Percentiles rank a stretch among this genome's conserved stretches.
These are phyloP conservation scores for Chrysodeixis includens DNA, from an alignment of 2,888 invertebrate species.

Conservation along the genomic window DNA sequence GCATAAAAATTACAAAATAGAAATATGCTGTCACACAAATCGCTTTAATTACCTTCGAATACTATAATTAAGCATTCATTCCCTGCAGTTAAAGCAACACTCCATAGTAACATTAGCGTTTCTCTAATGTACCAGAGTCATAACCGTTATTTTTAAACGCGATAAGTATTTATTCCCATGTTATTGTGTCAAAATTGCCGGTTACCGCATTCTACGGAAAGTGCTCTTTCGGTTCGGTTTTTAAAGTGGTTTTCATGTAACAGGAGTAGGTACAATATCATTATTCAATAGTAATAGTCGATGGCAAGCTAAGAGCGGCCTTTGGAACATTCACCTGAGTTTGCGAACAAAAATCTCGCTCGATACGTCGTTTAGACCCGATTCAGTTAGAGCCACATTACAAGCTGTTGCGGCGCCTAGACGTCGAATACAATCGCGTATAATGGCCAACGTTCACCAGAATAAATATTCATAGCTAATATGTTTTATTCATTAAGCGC, in stretches of 20 bases:
- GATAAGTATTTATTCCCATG: slow-evolving; percentile 23
- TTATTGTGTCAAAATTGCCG: slow-evolving; percentile 38
- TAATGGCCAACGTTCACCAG: not conserved
- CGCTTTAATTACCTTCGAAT: slow-evolving; percentile 10
- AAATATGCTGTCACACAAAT: slow-evolving; percentile 1
- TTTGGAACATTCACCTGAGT: slow-evolving; percentile 17
- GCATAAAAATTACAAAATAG: not conserved
- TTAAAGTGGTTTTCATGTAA: slow-evolving; percentile 41
- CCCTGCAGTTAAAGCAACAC: slow-evolving; percentile 17
- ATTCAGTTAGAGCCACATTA: slow-evolving; percentile 8
- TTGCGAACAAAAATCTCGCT: slow-evolving; percentile 9
- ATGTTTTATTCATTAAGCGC: slow-evolving; percentile 12
- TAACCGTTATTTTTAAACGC: slow-evolving; percentile 28
- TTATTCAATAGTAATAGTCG: slow-evolving; percentile 39
- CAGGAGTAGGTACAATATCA: slow-evolving; percentile 41
- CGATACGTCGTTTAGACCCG: slow-evolving; percentile 7
- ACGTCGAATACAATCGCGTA: slow-evolving; percentile 9
- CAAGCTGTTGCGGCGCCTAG: not conserved
- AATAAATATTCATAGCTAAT: slow-evolving; percentile 14
- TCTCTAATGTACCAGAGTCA: slow-evolving; percentile 27
- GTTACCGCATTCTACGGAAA: slow-evolving; percentile 26
- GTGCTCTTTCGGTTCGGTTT: slow-evolving; percentile 36
- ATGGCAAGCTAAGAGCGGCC: slow-evolving; percentile 11
- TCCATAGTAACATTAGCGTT: slow-evolving; percentile 20
- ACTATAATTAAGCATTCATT: slow-evolving; percentile 11